Evolutionary conservation across 2,888 invertebrate genomes (phyloP).

Genomic region (Scaeva pyrastri): DNA sequence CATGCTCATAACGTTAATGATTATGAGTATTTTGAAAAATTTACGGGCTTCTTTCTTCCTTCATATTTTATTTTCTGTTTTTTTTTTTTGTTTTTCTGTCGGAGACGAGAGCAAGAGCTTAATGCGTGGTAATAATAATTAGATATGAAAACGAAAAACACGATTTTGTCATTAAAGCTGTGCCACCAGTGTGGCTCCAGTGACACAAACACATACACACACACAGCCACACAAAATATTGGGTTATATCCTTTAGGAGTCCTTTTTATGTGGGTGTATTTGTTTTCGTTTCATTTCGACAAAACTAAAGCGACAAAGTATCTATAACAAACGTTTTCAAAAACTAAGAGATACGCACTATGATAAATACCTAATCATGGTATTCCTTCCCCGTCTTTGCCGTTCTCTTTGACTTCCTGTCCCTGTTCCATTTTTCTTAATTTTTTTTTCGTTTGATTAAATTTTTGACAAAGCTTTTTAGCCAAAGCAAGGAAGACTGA

Average conservation of each 20-base stretch:
- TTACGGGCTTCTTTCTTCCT: conserved; percentile 49
- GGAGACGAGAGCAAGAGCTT: conserved; percentile 14
- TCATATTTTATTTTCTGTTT: too few species aligned
- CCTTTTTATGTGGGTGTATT: neutral
- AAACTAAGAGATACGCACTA: conserved; percentile 7
- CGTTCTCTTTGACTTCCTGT: too few species aligned
- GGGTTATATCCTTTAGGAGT: neutral
- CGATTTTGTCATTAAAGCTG: conserved; percentile 73
- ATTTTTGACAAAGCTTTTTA: conserved; percentile 48
- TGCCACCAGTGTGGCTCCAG: conserved; percentile 16
- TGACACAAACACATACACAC: neutral
- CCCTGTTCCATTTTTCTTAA: neutral
- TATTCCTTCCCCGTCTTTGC: neutral
- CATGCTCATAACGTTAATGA: conserved; percentile 66
- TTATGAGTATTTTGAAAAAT: conserved; percentile 70
- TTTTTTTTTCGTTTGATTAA: conserved; percentile 33
- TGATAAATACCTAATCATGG: conserved; percentile 39
- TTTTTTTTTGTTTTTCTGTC: too few species aligned
- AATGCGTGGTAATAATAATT: conserved; percentile 72
- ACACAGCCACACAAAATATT: neutral
- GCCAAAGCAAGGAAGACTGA: conserved; percentile 10
- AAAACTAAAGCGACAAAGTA: neutral
- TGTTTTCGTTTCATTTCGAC: conserved; percentile 27
- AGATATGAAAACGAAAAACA: conserved; percentile 68
- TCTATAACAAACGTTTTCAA: conserved; percentile 15